A percentile compares a stretch with the other conserved stretches of the same genome.
phyloP scores from a whole-genome alignment of 1,140 invertebrate species.

The Cotesia glomerata region DNA sequence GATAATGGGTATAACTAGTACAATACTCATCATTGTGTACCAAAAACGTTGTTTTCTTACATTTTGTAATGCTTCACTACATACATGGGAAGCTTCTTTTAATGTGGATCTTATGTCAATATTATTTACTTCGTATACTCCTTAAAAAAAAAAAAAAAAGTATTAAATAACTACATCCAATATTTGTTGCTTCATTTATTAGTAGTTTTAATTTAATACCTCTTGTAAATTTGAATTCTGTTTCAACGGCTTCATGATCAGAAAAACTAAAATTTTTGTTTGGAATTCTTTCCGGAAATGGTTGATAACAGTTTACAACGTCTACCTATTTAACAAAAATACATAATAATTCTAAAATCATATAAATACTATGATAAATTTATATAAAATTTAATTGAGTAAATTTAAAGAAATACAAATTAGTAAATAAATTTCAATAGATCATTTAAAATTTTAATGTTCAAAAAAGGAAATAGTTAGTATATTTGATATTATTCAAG shows the following conservation, averaged over 20 bases:
- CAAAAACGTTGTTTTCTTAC: conserved; percentile 67
- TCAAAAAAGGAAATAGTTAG: too few relatives aligned
- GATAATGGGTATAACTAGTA: conserved; percentile 63
- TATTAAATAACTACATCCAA: conserved; percentile 6
- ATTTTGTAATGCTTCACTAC: conserved; percentile 65
- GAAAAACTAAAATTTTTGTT: conserved; percentile 80
- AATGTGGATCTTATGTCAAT: conserved; percentile 62
- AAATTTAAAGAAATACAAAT: too few relatives aligned
- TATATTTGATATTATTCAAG: too few relatives aligned
- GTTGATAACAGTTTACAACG: conserved; percentile 70
- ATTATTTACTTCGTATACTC: conserved; percentile 28
- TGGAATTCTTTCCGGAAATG: conserved; percentile 77
- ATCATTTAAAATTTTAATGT: too few relatives aligned
- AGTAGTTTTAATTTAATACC: conserved; percentile 39
- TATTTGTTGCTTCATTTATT: neutral
- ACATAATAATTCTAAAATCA: conserved; percentile 36
- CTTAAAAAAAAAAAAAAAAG: conserved; percentile 28
- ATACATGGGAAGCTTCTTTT: conserved; percentile 69
- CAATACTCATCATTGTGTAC: conserved; percentile 65
- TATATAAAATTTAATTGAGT: too few relatives aligned
- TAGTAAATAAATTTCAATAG: too few relatives aligned
- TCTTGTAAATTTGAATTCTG: conserved; percentile 65
- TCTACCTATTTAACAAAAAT: conserved; percentile 61
- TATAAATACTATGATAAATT: neutral
- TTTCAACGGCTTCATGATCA: conserved; percentile 89